These are phyloP conservation scores for Montipora efflorescens DNA, from an alignment of 64 coral and sea anemone genomes.

Conservation along the genomic window DNA sequence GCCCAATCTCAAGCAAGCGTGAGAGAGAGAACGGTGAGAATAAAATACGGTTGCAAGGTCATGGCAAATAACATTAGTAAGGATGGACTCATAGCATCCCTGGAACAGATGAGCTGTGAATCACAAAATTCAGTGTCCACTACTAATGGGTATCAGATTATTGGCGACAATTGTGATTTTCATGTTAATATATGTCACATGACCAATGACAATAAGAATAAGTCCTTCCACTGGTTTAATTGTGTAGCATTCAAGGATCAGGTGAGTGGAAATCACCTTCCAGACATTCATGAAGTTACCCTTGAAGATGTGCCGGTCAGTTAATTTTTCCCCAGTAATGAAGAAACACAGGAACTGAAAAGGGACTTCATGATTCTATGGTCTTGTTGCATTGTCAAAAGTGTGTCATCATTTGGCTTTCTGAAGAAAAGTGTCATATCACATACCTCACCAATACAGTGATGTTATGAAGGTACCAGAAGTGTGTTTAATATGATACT, in stretches of 20 bases:
- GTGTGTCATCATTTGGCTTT: background rate
- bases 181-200: conserved; percentile 38
- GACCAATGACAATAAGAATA: conserved; percentile 45
- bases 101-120: no score
- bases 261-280: conserved; percentile 32
- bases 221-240: conserved; percentile 45
- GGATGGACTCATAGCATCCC: background rate
- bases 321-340: background rate
- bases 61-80: background rate
- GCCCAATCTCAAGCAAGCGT: no score
- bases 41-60: no score
- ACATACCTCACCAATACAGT: conserved; percentile 42
- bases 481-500: background rate
- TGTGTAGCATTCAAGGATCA: conserved; percentile 30
- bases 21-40: no score
- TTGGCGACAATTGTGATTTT: conserved; percentile 62
- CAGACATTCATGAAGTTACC: background rate
- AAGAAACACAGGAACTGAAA: background rate
- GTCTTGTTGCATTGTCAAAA: background rate
- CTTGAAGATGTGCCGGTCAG: background rate
- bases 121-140: background rate
- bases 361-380: conserved; percentile 3
- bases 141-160: conserved; percentile 39
- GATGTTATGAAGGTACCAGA: background rate
- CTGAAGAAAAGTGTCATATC: background rate